These are phyloP conservation scores for Pithys albifrons DNA, from an alignment of 2,113 vertebrate genomes.

Conservation along the genomic window DNA sequence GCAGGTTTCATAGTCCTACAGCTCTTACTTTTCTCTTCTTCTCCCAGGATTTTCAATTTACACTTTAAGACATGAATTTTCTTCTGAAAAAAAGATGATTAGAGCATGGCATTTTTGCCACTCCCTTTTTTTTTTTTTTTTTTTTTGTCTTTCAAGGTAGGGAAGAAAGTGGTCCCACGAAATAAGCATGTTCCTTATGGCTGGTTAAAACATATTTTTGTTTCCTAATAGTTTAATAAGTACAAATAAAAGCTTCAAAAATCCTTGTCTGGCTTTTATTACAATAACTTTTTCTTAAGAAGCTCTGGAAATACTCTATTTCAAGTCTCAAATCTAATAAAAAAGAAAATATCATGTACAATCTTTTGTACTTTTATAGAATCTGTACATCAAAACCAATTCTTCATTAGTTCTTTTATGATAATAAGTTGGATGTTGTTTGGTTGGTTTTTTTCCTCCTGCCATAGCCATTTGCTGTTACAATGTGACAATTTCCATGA, in stretches of 20 bases:
- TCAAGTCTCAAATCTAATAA: not conserved
- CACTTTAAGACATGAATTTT: not conserved
- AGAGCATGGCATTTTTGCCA: not conserved
- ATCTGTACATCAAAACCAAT: not conserved
- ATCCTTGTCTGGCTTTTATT: not conserved
- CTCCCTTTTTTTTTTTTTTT: not conserved
- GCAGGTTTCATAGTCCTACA: not conserved
- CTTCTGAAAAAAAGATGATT: not conserved
- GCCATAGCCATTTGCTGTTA: not conserved
- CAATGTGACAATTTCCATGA: not conserved
- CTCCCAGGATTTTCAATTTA: not conserved
- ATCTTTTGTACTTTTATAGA: not conserved
- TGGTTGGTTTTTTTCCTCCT: not conserved
- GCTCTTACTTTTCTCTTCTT: not conserved
- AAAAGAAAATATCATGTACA: not conserved
- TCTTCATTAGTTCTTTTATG: not conserved
- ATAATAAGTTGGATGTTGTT: not conserved
- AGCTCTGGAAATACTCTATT: not conserved
- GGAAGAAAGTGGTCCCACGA: not conserved
- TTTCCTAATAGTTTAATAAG: not conserved
- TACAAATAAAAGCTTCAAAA: not conserved
- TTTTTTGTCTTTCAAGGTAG: not conserved
- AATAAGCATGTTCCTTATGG: not conserved
- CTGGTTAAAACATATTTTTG: not conserved
- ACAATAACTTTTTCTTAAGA: not conserved